Base-by-base conservation (phyloP, 1,140 invertebrate genomes). In the Ostrea edulis region DNA sequence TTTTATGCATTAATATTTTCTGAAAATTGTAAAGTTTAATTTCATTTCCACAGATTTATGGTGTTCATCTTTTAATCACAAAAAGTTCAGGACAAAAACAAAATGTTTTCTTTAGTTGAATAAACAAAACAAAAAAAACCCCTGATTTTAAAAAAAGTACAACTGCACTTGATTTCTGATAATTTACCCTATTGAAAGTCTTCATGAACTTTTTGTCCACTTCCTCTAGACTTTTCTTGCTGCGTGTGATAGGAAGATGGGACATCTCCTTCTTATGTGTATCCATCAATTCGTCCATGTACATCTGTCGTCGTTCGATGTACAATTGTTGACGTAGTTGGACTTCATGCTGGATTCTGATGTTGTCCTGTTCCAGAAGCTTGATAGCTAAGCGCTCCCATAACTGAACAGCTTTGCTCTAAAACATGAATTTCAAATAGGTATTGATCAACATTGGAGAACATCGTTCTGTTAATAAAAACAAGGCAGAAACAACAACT, bases 321-420 rank as follows among this genome's bases (percentile, higher is more conserved):
- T 92, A 91, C 12, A 85, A 35, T 77, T 88, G 87, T 86, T 93
- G 92, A 44, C 89, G 84, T 8, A 90, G 65, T 20, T 84, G 71
- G 35, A 92, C 90, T 86, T 92, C 92, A 5, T 89, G 44, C 82
- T 92, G 89, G 35, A 92, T 81, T 65, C 65, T 44, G 2, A 88
- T 81, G 82, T 93, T 90, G 14, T 93, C 91, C 71, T 84, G 58
- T 4, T 92, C 84, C 84, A 92, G 82, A n/a, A 93, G 84, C 29
- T 89, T 88, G 17, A 92, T 62, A n/a, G 90, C 68, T 29, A 93
- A 55, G 51, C 92, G 85, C 85, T 92, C 91, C 92, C 92, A 93
- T 65, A 91, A 86, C 51, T 84, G 77, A 12, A 90, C 89, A 52
- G 89, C 88, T 58, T 77, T 86, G n/a, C 88, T 86, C 92, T 93